Conservation (phyloP, 2,113 vertebrate genomes). For the Chunga burmeisteri region DNA sequence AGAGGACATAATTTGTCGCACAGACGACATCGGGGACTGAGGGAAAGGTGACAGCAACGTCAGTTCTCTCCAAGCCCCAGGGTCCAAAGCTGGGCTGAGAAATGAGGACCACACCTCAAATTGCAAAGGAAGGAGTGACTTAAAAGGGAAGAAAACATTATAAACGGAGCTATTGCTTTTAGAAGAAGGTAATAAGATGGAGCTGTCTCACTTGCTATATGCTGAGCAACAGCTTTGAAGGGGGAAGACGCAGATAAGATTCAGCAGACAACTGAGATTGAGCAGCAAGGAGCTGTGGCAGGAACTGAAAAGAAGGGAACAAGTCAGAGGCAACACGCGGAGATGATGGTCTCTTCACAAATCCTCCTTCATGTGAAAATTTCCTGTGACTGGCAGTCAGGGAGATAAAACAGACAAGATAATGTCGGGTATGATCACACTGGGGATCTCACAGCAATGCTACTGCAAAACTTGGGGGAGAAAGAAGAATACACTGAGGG, state of each 20-base stretch:
- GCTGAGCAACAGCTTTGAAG: neutral
- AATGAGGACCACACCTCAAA: neutral
- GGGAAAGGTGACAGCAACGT: neutral
- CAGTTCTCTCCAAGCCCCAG: neutral
- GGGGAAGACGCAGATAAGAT: neutral
- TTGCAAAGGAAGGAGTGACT: neutral
- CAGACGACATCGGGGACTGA: neutral
- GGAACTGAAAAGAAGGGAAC: constrained; percentile 8
- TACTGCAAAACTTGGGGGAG: neutral
- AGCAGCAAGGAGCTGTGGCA: constrained; percentile 32
- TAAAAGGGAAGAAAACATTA: neutral
- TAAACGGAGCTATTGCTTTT: neutral
- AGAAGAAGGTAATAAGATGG: neutral
- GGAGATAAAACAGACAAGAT: neutral
- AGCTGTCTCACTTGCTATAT: neutral
- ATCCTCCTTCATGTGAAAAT: constrained; percentile 55
- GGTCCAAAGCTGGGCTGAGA: neutral
- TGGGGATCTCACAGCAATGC: neutral
- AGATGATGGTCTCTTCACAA: constrained; percentile 9
- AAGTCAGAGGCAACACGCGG: neutral
- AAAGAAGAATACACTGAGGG: neutral
- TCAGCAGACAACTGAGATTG: constrained; percentile 6
- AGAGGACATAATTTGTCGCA: neutral
- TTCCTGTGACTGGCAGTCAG: constrained; percentile 8
- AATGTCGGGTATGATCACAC: neutral